Conservation (phyloP, 2,888 invertebrate genomes). For the Shargacucullia verbasci region DNA sequence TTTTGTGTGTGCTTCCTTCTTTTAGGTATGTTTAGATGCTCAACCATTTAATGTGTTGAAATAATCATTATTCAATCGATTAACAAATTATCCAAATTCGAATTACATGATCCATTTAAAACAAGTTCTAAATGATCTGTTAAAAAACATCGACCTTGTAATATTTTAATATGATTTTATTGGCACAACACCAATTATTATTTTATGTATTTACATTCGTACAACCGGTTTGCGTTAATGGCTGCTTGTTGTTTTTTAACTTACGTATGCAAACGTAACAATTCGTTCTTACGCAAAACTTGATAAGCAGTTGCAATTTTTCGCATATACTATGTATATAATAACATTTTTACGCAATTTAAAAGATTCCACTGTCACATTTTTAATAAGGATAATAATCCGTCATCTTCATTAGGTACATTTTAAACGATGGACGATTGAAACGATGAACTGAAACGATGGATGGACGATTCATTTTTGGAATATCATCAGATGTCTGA, state of each 20-base stretch:
- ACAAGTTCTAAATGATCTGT: constrained; percentile 16
- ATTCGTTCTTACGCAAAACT: constrained; percentile 21
- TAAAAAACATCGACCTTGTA: constrained; percentile 36
- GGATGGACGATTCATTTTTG: too few relatives aligned
- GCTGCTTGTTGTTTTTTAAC: constrained; percentile 20
- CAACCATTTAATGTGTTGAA: too few relatives aligned
- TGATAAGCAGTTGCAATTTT: not conserved
- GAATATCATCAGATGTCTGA: not conserved
- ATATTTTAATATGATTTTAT: constrained; percentile 40
- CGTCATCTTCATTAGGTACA: too few relatives aligned
- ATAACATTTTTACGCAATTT: too few relatives aligned
- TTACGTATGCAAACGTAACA: constrained; percentile 28
- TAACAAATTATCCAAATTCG: constrained; percentile 10
- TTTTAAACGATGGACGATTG: too few relatives aligned
- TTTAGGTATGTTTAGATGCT: too few relatives aligned
- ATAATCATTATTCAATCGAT: too few relatives aligned
- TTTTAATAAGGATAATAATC: too few relatives aligned
- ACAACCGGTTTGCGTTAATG: constrained; percentile 40
- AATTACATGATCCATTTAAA: constrained; percentile 21
- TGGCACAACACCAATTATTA: constrained; percentile 37
- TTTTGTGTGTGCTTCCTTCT: too few relatives aligned
- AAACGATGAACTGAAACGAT: too few relatives aligned
- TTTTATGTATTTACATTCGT: constrained; percentile 38
- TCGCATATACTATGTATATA: too few relatives aligned
- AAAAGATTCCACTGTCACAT: too few relatives aligned